Evolutionary conservation across 2,797 vertebrate genomes (phyloP).

Genomic region (Coilia nasus): DNA sequence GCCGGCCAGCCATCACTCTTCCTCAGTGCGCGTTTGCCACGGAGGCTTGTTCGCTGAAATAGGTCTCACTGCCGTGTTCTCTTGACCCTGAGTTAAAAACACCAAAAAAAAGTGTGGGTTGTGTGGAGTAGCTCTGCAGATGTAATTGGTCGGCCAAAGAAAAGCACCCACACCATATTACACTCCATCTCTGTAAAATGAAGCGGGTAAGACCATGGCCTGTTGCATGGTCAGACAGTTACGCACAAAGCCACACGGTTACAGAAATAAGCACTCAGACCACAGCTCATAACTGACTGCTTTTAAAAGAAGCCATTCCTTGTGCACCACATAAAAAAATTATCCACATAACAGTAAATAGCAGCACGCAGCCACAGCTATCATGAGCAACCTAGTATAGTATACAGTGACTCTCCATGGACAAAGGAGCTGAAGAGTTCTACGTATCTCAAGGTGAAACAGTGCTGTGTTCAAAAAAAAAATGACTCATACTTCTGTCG

Average conservation of each 20-base stretch:
- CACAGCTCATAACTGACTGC: neutral
- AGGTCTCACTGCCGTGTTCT: neutral
- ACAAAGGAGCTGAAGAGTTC: neutral
- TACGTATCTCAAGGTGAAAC: neutral
- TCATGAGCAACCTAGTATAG: neutral
- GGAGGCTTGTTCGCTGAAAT: conserved; percentile 27
- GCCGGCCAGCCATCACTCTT: conserved; percentile 73
- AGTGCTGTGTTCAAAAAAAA: neutral
- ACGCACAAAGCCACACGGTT: neutral
- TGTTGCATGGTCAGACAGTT: neutral
- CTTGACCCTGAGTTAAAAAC: conserved; percentile 5
- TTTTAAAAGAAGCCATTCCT: too few relatives aligned
- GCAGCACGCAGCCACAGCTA: too few relatives aligned
- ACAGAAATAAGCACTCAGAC: neutral
- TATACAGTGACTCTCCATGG: neutral
- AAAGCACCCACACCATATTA: neutral
- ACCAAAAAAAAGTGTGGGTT: neutral
- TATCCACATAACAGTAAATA: too few relatives aligned
- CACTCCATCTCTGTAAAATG: neutral
- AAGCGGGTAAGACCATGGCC: neutral
- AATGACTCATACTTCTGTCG: neutral
- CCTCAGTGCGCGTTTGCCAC: conserved; percentile 61
- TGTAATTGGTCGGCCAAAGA: neutral
- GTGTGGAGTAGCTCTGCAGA: neutral
- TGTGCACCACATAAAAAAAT: too few relatives aligned